These are phyloP conservation scores for Bambusicola thoracicus DNA, from an alignment of 2,113 vertebrate genomes.

Conservation along the genomic window DNA sequence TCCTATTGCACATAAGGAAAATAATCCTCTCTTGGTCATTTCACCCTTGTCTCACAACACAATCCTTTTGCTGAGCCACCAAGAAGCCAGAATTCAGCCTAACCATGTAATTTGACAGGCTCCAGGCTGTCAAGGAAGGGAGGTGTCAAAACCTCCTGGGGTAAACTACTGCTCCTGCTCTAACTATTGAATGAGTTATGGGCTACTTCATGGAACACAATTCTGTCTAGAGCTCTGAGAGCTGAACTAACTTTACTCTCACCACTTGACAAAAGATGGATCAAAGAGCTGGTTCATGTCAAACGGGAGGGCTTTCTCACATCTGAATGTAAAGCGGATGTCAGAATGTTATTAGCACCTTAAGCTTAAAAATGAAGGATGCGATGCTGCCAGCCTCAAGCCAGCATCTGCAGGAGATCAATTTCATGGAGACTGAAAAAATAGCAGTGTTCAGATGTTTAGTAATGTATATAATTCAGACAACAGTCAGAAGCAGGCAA, in stretches of 20 bases:
- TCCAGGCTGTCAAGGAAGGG: not conserved
- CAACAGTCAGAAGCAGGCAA: constrained; percentile 13
- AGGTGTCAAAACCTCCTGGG: not conserved
- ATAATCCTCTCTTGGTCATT: not conserved
- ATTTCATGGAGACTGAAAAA: constrained; percentile 15
- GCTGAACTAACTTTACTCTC: not conserved
- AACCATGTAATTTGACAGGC: not conserved
- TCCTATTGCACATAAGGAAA: not conserved
- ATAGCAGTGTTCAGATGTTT: constrained; percentile 3
- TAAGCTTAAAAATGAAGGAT: constrained; percentile 40
- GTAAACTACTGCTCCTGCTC: not conserved
- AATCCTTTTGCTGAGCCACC: not conserved
- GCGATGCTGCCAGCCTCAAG: constrained; percentile 25
- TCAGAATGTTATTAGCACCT: constrained; percentile 43
- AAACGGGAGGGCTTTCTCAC: not conserved
- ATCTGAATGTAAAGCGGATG: constrained; percentile 41
- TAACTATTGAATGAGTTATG: not conserved
- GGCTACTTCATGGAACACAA: not conserved
- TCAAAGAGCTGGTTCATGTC: not conserved
- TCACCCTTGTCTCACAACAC: not conserved
- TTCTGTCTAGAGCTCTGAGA: not conserved
- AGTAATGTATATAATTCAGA: constrained; percentile 32
- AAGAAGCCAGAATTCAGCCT: not conserved
- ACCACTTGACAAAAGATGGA: not conserved
- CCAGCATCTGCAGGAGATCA: constrained; percentile 53